A percentile compares a stretch with the other conserved stretches of the same genome.
Conservation (phyloP, 2,888 invertebrate genomes). For the Orthosia gothica region DNA sequence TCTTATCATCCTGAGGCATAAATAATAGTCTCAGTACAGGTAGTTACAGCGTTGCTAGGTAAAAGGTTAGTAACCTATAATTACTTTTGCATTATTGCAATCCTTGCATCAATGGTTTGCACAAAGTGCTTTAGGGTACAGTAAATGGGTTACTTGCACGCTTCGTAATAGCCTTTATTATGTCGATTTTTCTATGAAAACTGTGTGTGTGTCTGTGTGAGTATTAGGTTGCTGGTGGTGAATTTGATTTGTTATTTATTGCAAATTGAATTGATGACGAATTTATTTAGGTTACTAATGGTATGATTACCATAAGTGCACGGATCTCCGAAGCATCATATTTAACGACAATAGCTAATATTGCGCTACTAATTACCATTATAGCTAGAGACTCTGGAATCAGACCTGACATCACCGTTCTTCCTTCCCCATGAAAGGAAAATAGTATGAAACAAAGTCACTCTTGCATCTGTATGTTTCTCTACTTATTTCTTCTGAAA, state of each 20-base stretch:
- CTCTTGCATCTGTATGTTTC: too few relatives aligned
- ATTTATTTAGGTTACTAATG: not conserved
- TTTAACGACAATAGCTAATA: too few relatives aligned
- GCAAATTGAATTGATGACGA: conserved; percentile 3
- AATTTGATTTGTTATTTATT: not conserved
- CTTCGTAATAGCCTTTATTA: conserved; percentile 13
- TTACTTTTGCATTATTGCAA: conserved; percentile 53
- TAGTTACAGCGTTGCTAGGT: conserved; percentile 17
- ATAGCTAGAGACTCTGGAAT: not conserved
- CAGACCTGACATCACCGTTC: too few relatives aligned
- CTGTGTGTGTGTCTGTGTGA: too few relatives aligned
- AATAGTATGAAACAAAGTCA: too few relatives aligned
- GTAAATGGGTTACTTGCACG: conserved; percentile 39
- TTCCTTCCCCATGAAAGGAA: not conserved
- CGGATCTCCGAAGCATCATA: too few relatives aligned
- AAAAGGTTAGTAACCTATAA: conserved; percentile 52
- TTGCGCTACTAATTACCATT: not conserved
- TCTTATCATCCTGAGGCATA: conserved; percentile 37
- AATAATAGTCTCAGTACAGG: conserved; percentile 32
- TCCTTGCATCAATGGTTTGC: conserved; percentile 43
- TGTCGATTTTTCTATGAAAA: conserved; percentile 11
- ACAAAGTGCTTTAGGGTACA: conserved; percentile 32
- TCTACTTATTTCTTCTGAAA: too few relatives aligned
- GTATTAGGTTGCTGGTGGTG: not conserved
- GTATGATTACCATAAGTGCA: too few relatives aligned